Base-by-base conservation (phyloP, 2,888 invertebrate species). In the Cephus nigrinus region DNA sequence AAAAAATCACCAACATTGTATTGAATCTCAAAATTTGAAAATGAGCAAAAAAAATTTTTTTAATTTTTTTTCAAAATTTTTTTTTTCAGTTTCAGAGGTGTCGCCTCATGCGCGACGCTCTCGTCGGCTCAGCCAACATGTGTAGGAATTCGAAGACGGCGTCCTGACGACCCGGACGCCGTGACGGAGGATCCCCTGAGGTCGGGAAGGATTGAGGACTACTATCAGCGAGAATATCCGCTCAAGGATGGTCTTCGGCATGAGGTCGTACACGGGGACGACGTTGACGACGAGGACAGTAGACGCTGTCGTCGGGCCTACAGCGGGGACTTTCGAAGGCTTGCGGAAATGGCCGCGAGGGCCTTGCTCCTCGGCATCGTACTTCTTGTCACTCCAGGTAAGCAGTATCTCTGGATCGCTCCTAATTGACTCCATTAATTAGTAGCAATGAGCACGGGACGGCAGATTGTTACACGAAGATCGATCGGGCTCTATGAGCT, bases 361-460 rank as follows among this genome's bases (percentile, higher is more conserved):
- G 86, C 89, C 79, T 81, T 91, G 77, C 86, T 91, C 81, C 88
- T 91, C 84, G 89, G 90, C 69, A 86, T 91, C 84, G 87, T 89
- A 79, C 89, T 91, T 78, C 88, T 91, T 86, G 87, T 91, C 84
- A 88, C 90, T 78, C 91, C 91, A 86, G 91, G 91, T 90, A 82
- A 40, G 75, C 75, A 55, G 32, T 40, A 11, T 30, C 32, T 69
- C 31, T 30, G 40, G 15, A 15, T 40, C 15, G 40, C 40, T 40
- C 4, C 40, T 40, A 40, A 40, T 40, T 40, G 15, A 1, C 40
- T 40, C 40, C 15, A 15, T 40, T 40, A 40, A 40, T 40, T 40
- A 40, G 40, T 15, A 15, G 15, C 40, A 40, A 40, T 15, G 15
- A 40, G 15, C 40, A 5, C 15, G 15, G 2, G 15, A 40, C 15